Evolutionary conservation across 92 coral and sea anemone genomes (phyloP).

Genomic region (Hydrozoanthus gracilis): DNA sequence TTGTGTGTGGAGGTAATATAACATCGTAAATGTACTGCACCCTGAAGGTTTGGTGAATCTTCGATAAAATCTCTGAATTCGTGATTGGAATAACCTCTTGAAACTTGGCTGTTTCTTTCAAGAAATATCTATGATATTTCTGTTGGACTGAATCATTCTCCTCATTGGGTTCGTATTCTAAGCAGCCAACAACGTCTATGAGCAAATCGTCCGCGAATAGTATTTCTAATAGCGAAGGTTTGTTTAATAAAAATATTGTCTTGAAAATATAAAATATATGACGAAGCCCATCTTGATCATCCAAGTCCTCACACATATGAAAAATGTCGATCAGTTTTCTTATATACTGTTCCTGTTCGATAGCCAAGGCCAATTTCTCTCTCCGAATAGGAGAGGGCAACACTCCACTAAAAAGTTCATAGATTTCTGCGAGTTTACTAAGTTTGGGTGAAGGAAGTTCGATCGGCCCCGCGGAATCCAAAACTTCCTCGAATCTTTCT

Average conservation of each 20-base stretch:
- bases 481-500: slow-evolving; percentile 96
- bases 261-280: slow-evolving; percentile 94
- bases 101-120: slow-evolving; percentile 90
- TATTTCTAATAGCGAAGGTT: slow-evolving; percentile 92
- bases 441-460: slow-evolving; percentile 97
- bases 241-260: slow-evolving; percentile 93
- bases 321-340: slow-evolving; percentile 90
- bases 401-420: slow-evolving; percentile 91
- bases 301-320: slow-evolving; percentile 99
- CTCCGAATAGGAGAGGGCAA: slow-evolving; percentile 91
- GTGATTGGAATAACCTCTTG: slow-evolving; percentile 94
- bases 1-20: slow-evolving; percentile 95
- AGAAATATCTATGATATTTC: slow-evolving; percentile 81
- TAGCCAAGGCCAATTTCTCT: slow-evolving; percentile 93
- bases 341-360: slow-evolving; percentile 95
- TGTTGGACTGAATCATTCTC: slow-evolving; percentile 61
- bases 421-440: slow-evolving; percentile 93
- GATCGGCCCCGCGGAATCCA: slow-evolving; percentile 95
- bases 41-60: slow-evolving; percentile 95
- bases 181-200: slow-evolving; percentile 94
- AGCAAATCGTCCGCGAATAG: slow-evolving; percentile 86
- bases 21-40: slow-evolving; percentile 95
- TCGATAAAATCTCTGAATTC: slow-evolving; percentile 88
- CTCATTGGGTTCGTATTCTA: slow-evolving; percentile 89
- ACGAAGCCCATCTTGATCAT: slow-evolving; percentile 93